Evolutionary conservation across 2,113 vertebrate species (phyloP).

Genomic region (Notothenia rossii): DNA sequence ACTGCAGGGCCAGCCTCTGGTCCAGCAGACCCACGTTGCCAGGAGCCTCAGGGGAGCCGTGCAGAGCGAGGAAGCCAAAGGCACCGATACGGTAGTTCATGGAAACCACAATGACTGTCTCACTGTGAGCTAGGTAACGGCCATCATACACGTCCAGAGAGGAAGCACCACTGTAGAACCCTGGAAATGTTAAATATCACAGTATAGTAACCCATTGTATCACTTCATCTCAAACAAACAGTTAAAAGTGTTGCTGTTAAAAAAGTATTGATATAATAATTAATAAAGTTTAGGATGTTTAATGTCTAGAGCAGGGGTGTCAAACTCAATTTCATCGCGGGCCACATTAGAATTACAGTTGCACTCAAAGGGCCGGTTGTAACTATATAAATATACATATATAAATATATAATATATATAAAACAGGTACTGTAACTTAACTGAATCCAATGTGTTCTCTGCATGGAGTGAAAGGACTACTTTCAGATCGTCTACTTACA

Average conservation of each 20-base stretch:
- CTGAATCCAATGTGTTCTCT: not conserved
- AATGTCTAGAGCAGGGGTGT: not conserved
- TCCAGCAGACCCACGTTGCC: conserved; percentile 93
- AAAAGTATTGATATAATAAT: not conserved
- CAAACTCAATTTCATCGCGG: too few species aligned
- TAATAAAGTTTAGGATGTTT: not conserved
- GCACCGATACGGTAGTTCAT: conserved; percentile 94
- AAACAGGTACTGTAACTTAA: not conserved
- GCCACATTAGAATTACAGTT: too few species aligned
- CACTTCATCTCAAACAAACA: not conserved
- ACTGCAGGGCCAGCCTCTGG: conserved; percentile 90
- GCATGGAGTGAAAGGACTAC: too few species aligned
- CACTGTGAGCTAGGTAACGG: conserved; percentile 88
- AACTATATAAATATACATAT: too few species aligned
- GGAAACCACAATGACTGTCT: conserved; percentile 90
- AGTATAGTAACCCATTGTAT: not conserved
- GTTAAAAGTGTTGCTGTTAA: not conserved
- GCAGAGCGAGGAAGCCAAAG: conserved; percentile 91
- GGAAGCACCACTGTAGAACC: conserved; percentile 92
- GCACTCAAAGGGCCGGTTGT: too few species aligned
- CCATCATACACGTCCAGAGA: conserved; percentile 94
- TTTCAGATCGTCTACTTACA: not conserved
- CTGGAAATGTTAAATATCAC: conserved; percentile 48
- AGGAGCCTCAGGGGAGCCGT: conserved; percentile 90
- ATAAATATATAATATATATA: too few species aligned